These are phyloP conservation scores for Bombyx mori DNA, from an alignment of 1,140 invertebrate genomes.

Conservation along the genomic window ASM3026992v2 NC_085116.1:16267501-16268000, in stretches of 20 bases:
- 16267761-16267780: conserved; percentile 74
- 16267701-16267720: conserved; percentile 33
- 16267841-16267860: conserved; percentile 12
- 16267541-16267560: conserved; percentile 77
- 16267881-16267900: conserved; percentile 1
- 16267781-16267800: conserved; percentile 70
- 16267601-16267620: conserved; percentile 37
- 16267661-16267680: conserved; percentile 32
- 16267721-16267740: conserved; percentile 18
- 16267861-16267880: not conserved
- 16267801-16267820: conserved; percentile 77
- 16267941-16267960: too few relatives aligned
- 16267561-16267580: conserved; percentile 70
- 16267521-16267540: conserved; percentile 81
- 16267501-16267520: conserved; percentile 79
- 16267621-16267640: conserved; percentile 14
- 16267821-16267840: conserved; percentile 35
- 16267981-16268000: too few relatives aligned
- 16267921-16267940: too few relatives aligned
- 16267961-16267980: too few relatives aligned
- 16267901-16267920: too few relatives aligned
- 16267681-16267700: conserved; percentile 39
- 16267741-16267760: conserved; percentile 33
- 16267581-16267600: conserved; percentile 36
- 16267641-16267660: conserved; percentile 54